Evolutionary conservation across 2,113 vertebrate species (phyloP).

Genomic region (Lampris megalopsis): DNA sequence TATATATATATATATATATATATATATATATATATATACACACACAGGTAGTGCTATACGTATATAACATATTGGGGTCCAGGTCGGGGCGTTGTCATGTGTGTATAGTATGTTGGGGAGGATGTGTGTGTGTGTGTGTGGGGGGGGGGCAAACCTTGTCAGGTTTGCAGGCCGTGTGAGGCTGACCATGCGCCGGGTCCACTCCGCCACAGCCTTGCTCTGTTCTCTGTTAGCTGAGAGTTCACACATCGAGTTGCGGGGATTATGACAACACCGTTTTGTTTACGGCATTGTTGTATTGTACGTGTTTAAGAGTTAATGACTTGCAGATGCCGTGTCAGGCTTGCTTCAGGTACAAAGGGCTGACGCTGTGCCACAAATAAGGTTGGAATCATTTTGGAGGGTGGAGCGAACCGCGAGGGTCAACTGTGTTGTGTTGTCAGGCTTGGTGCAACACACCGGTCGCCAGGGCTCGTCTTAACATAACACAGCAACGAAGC

Average conservation of each 20-base stretch:
- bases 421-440: conserved; percentile 42
- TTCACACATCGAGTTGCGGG: conserved; percentile 54
- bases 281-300: conserved; percentile 75
- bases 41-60: too few relatives aligned
- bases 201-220: conserved; percentile 45
- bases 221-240: conserved; percentile 72
- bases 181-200: conserved; percentile 63
- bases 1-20: too few relatives aligned
- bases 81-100: too few relatives aligned
- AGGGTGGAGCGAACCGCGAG: conserved; percentile 44
- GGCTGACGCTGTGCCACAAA: conserved; percentile 27
- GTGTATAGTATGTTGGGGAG: too few relatives aligned
- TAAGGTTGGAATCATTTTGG: too few relatives aligned
- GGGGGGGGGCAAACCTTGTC: conserved; percentile 47
- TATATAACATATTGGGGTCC: too few relatives aligned
- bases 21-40: too few relatives aligned
- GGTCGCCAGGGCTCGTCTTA: conserved; percentile 29
- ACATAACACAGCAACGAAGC: conserved; percentile 31
- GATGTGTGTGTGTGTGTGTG: conserved; percentile 6
- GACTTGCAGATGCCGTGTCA: conserved; percentile 71
- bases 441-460: conserved; percentile 49
- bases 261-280: conserved; percentile 63
- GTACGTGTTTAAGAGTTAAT: conserved; percentile 74
- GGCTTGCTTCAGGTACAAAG: conserved; percentile 49
- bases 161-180: conserved; percentile 53